phyloP scores from a whole-genome alignment of 2,113 vertebrate genomes.

The Recurvirostra avosetta region DNA sequence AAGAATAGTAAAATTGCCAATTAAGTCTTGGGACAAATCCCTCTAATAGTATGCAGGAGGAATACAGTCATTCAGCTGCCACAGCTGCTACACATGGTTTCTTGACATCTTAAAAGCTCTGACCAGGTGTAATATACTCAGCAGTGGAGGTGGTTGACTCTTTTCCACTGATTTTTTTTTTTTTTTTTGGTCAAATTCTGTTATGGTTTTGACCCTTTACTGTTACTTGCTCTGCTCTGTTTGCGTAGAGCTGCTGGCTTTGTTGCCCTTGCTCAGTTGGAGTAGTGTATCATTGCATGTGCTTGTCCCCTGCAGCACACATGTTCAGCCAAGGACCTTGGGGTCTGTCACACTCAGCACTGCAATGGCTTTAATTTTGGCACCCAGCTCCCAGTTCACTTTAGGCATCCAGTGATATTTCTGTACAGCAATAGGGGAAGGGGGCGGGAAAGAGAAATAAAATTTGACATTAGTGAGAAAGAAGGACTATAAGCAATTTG shows the following conservation, averaged over 20 bases:
- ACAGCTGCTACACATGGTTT: neutral
- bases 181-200: neutral
- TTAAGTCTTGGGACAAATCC: slow-evolving; percentile 18
- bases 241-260: neutral
- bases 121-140: neutral
- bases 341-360: neutral
- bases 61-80: neutral
- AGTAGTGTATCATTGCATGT: neutral
- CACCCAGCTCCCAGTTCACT: neutral
- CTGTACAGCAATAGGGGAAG: neutral
- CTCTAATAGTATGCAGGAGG: neutral
- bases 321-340: accelerated
- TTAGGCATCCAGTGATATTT: neutral
- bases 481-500: neutral
- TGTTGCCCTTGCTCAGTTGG: neutral
- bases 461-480: neutral
- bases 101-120: neutral
- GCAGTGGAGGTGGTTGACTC: neutral
- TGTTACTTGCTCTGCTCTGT: neutral
- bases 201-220: neutral
- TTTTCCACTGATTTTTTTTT: neutral
- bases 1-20: neutral
- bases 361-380: neutral
- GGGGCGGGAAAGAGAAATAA: neutral
- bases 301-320: neutral